Percentiles rank a stretch among this genome's conserved stretches.
Evolutionary conservation across 2,113 vertebrate genomes (phyloP).

Genomic region (Thamnophis sirtalis): DNA sequence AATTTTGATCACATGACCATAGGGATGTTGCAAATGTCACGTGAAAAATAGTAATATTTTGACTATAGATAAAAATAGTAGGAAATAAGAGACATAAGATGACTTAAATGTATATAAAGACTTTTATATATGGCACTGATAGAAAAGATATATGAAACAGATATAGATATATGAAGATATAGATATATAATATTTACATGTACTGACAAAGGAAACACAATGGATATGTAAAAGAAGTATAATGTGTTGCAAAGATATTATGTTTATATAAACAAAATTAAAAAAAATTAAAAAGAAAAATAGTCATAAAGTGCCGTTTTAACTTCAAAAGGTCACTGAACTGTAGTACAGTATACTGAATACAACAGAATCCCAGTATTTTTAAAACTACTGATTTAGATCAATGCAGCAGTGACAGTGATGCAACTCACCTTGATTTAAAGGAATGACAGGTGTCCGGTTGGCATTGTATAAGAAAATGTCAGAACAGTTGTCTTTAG

Average conservation of each 20-base stretch:
- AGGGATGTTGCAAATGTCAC: background rate
- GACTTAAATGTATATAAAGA: no score
- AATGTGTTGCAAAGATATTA: no score
- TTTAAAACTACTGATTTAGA: background rate
- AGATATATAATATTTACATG: no score
- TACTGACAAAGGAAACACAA: no score
- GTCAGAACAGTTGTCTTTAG: conserved; percentile 88
- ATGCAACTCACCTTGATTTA: conserved; percentile 89
- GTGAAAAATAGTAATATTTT: no score
- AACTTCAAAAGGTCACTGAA: background rate
- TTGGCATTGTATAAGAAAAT: conserved; percentile 95
- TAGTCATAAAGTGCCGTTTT: background rate
- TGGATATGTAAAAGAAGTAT: no score
- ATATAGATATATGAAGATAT: no score
- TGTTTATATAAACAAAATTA: no score
- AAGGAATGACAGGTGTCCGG: conserved; percentile 88
- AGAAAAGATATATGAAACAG: no score
- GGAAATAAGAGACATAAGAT: no score
- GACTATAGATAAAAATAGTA: no score
- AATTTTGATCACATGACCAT: background rate
- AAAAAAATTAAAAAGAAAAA: background rate
- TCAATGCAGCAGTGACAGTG: background rate
- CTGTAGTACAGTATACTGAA: background rate
- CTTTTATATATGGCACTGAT: no score
- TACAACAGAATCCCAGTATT: background rate